Percentiles rank a stretch among this genome's conserved stretches.
phyloP scores from a whole-genome alignment of 2,797 vertebrate species.

The Typhlichthys eigenmanni region DNA sequence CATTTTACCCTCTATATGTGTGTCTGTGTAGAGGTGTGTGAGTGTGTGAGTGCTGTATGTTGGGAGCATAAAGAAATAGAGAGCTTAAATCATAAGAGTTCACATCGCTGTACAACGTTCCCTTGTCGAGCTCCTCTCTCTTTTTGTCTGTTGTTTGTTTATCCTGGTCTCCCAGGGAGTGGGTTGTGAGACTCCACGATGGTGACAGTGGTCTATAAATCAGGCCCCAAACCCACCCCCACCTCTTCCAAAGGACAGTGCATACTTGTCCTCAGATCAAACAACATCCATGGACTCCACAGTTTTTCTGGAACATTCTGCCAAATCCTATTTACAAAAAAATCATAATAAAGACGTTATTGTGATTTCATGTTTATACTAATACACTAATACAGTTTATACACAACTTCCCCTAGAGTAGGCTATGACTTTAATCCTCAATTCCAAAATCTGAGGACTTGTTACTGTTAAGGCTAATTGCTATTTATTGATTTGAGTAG shows the following conservation, averaged over 20 bases:
- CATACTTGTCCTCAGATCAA: slow-evolving; percentile 69
- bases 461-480: too few species aligned
- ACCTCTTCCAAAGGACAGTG: slow-evolving; percentile 31
- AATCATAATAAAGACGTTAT: not conserved
- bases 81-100: slow-evolving; percentile 19
- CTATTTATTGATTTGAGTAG: too few species aligned
- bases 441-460: too few species aligned
- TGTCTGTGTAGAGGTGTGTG: slow-evolving; percentile 9
- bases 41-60: slow-evolving; percentile 40
- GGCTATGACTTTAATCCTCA: too few species aligned
- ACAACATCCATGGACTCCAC: slow-evolving; percentile 74
- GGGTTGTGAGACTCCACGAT: slow-evolving; percentile 56
- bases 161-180: slow-evolving; percentile 50
- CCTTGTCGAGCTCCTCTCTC: slow-evolving; percentile 18
- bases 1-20: slow-evolving; percentile 22
- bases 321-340: slow-evolving; percentile 32
- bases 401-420: too few species aligned
- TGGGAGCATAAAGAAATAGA: slow-evolving; percentile 39
- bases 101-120: slow-evolving; percentile 38
- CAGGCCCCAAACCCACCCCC: slow-evolving; percentile 28
- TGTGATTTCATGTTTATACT: too few species aligned
- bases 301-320: slow-evolving; percentile 58
- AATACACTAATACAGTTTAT: too few species aligned
- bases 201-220: slow-evolving; percentile 76
- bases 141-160: slow-evolving; percentile 24